Base-by-base conservation (phyloP, 2,888 invertebrate genomes). In the Nymphalis polychloros region DNA sequence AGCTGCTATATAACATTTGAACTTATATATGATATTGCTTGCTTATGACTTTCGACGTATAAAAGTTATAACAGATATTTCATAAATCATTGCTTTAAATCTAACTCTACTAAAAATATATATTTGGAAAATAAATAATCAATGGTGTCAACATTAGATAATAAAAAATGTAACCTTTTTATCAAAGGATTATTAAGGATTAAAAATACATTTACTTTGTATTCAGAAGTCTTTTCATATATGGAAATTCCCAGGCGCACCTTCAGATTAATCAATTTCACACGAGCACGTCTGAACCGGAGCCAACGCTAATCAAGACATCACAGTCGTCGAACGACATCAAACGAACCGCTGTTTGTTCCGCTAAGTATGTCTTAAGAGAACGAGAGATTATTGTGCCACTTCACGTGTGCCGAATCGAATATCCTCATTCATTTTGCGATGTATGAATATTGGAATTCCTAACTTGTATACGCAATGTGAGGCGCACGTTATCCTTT, bases 331-430 rank as follows among this genome's bases (percentile, higher is more conserved):
- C 49, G 57, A 52, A 47, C 61, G 47, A 68, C 62, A 61, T 64
- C 70, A 64, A 67, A 67, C 67, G 63, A 53, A 47, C 57, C 57
- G 65, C 69, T 70, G 64, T 64, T 70, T 70, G 63, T 62, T 65
- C 52, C 63, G 47, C 64, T 52, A 62, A 67, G 57, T 60, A 49
- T 47, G 60, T 55, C 55, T 59, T 19, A 16, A 6, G 52, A 52
- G 55, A 48, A 35, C 35, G 49, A 23, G 59, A 17, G n/a, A 48
- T 46, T 55, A 50, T 46, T n/a, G 23, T 46, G 63, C 49, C 60
- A 64, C 55, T 67, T 67, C 59, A 50, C 48, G n/a, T 60, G 19
- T 20, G 48, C 55, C 8, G 10, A 19, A 59, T 66, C 46, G 52
- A 52, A 63, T 53, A 23, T 59, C 47, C 50, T 20, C 16, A 59